Conservation (phyloP, 2,113 vertebrate genomes). For the Grus americana region DNA sequence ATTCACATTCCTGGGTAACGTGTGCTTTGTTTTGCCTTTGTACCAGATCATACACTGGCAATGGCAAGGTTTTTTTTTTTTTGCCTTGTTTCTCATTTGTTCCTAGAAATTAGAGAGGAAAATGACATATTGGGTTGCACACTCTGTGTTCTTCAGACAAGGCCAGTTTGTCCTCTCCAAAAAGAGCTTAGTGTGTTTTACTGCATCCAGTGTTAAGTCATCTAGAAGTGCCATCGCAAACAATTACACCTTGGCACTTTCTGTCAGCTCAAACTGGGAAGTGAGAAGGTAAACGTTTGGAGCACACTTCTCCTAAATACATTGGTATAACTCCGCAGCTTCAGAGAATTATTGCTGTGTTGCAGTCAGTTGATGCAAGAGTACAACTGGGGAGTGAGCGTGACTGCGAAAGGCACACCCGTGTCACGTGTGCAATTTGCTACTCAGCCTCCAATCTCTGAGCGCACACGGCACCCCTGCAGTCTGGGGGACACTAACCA, state of each 20-base stretch:
- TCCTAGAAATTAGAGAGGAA: not conserved
- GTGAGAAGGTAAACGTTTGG: not conserved
- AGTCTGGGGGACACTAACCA: fast-evolving
- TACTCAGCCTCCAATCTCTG: fast-evolving
- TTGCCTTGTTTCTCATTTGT: not conserved
- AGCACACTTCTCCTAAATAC: not conserved
- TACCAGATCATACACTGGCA: not conserved
- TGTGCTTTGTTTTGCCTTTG: not conserved
- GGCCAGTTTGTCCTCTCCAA: not conserved
- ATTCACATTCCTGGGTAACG: not conserved
- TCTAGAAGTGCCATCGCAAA: not conserved
- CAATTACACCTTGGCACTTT: not conserved
- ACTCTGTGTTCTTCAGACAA: not conserved
- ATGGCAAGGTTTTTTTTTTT: not conserved
- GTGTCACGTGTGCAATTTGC: not conserved
- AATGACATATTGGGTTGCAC: not conserved
- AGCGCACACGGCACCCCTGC: fast-evolving
- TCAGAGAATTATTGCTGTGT: not conserved
- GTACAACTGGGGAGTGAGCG: fast-evolving
- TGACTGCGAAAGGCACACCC: fast-evolving
- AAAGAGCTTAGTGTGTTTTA: not conserved
- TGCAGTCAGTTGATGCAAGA: not conserved
- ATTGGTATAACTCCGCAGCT: not conserved
- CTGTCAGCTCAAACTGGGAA: not conserved
- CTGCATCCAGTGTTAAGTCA: not conserved